Evolutionary conservation across 2,113 vertebrate species (phyloP), one percentile per base, ranked within the genome.

Genomic region (Salvelinus sp.): DNA sequence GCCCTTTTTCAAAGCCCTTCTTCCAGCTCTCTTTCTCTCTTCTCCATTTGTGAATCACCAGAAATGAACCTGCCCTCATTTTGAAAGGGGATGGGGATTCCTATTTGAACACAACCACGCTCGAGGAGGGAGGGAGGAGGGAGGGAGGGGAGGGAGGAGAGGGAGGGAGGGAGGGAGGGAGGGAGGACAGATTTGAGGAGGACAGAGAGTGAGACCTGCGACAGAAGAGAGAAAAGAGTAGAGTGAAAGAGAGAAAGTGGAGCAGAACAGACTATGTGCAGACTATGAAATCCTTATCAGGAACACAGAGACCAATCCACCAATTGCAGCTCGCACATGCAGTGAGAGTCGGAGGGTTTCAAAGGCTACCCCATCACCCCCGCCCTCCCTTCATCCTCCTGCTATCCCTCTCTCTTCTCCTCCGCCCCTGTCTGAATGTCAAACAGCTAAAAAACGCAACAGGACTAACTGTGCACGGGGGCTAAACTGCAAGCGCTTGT

Each of bases 371-470:
- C 80, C 22, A 28, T 30, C 87, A 87, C 87, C 80, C 23, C 28
- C 23, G 30, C 23, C 23, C 28, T 44, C 50, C 68, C 23, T 12
- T 18, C 12, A 65, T 70, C 58, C 47, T 63, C 72, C 70, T n/a
- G 7, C n/a, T 13, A 65, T 68, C 58, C 10, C 47, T 63, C 72
- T 44, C 48, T 48, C 54, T 71, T 4, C 18, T 62, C 78, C 75
- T 68, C 68, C 69, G 66, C 72, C 57, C 62, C 67, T 65, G 79
- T 81, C 82, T 79, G 88, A 90, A 92, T 90, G 88, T 91, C 89
- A 91, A 83, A 91, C 22, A 78, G 81, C 83, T 88, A 83, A 88
- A 87, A 88, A 90, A 89, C 73, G 81, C 70, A 82, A 86, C 82
- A 71, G 76, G 30, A 76, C 44, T 20, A 2, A 73, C 22, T 33